Base-by-base conservation (phyloP, 1,140 invertebrate genomes). In the Anthonomus grandis region DNA sequence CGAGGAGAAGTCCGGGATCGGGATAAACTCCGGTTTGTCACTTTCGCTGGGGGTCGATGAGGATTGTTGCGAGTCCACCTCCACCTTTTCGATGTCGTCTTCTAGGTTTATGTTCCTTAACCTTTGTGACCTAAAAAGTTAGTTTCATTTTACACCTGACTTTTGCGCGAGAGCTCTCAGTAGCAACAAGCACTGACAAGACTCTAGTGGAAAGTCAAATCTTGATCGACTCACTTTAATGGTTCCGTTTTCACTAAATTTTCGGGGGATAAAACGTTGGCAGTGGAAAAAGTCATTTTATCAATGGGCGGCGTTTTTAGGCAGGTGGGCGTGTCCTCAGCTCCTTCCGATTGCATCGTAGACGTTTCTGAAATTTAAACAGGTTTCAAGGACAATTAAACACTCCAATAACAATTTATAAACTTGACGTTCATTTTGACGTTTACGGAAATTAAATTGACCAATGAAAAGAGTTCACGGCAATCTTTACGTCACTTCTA, bases 21-120 rank as follows among this genome's bases (percentile, higher is more conserved):
- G 24, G 15, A 42, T 41, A 10, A 44, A 38, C 15, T 55, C 34
- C 9, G 25, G 41, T 49, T 52, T 55, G 18, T 27, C n/a, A 9
- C 60, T 57, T n/a, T 64, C 68, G 39, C 64, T 62, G 5, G 53
- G 55, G 4, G 51, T 52, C 21, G 62, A 59, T 12, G 67, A 63
- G 5, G 69, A 67, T n/a, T 58, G 60, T 3, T 56, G 50, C 6
- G 69, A 63, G n/a, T 64, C 63, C 9, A 67, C 61, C 36, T 70
- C 69, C 21, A 69, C 66, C 45, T 63, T 67, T 49, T 70, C 68
- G 27, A 68, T 67, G 27, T 70, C 68, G 51, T 66, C 64, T 57
- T 70, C 66, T 27, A 67, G 36, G 46, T 69, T 67, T 31, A 68
- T 66, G n/a, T 52, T 60, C 22, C 61, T 58, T 18, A 64, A 61